A percentile compares a stretch with the other conserved stretches of the same genome.
Evolutionary conservation across 2,888 invertebrate genomes (phyloP).

Genomic region (Conchocele bisecta): DNA sequence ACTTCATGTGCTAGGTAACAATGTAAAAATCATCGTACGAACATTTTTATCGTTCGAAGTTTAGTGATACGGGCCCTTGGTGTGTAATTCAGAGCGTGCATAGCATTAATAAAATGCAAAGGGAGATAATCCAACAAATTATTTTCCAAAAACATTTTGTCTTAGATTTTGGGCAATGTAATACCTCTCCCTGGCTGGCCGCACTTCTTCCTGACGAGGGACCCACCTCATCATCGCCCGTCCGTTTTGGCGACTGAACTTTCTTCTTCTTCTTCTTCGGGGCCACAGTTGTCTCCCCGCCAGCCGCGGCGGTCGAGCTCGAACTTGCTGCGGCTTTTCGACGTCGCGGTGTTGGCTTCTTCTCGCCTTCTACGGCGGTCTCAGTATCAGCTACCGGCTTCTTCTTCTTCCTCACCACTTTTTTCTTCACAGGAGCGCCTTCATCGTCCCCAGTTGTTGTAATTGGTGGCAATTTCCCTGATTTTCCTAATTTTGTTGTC

Average conservation of each 20-base stretch:
- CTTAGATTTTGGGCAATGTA: neutral
- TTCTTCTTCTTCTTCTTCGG: constrained; percentile 67
- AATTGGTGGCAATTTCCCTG: constrained; percentile 66
- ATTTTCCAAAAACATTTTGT: neutral
- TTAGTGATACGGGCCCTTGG: too few species aligned
- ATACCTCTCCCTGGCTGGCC: constrained; percentile 61
- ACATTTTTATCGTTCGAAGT: too few species aligned
- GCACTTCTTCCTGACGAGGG: constrained; percentile 65
- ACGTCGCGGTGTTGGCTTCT: constrained; percentile 59
- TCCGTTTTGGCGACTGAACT: constrained; percentile 52
- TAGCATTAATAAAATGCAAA: neutral
- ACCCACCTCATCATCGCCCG: constrained; percentile 54
- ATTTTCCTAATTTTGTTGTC: constrained; percentile 49
- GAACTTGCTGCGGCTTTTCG: constrained; percentile 51
- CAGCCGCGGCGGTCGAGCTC: constrained; percentile 39
- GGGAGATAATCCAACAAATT: too few species aligned
- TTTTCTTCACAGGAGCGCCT: constrained; percentile 55
- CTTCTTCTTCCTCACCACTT: constrained; percentile 69
- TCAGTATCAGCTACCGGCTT: constrained; percentile 55
- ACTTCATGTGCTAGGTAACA: too few species aligned
- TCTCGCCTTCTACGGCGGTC: constrained; percentile 31
- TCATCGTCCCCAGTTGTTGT: constrained; percentile 30
- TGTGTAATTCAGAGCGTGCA: neutral
- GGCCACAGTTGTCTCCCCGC: constrained; percentile 45
- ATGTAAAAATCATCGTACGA: too few species aligned